Base-by-base conservation (phyloP, 2,797 vertebrate genomes). In the Sebastes diaconus region DNA sequence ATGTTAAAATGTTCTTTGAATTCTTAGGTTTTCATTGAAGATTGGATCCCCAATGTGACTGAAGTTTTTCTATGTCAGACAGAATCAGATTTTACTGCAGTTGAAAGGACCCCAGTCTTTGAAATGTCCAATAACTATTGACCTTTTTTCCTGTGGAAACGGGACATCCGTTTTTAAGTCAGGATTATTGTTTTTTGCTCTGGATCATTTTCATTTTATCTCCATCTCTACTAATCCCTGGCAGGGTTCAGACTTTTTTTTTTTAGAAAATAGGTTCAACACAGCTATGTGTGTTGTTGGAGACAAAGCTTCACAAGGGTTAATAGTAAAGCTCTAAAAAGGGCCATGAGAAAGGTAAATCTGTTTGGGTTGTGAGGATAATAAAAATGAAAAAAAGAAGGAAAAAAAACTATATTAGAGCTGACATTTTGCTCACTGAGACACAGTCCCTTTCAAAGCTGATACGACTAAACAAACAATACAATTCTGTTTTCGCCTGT, bases 101-200 rank as follows among this genome's bases (percentile, higher is more conserved):
- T 6, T 68, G 4, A 55, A 54, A 10, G 39, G n/a, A 81, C 9
- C 32, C 18, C 52, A 32, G 20, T 13, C 24, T 24, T 22, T 61
- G 22, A 66, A 58, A 11, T 58, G 52, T 11, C 8, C 22, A 63
- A 16, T 54, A 54, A n/a, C 34, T 54, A 50, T 77, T 58, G 5
- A 83, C 34, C 60, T 76, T 61, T 59, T 39, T 55, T 30, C 46
- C 64, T n/a, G 11, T 52, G 25, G 80, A 79, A 39, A 77, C 77
- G 63, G 68, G 71, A 78, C 77, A 85, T 24, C 80, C 81, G 60
- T 88, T 90, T 91, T 95, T 87, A 89, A 92, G 71, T 84, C 75
- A 75, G 83, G 91, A 93, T 95, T 94, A 94, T 84, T 90, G 76
- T 83, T 93, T 93, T 88, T 83, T 81, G 42, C 50, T 82, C 78